Percentiles rank a stretch among this genome's conserved stretches.
Conservation (phyloP, 1,140 invertebrate species). For the Trichonephila inaurata region DNA sequence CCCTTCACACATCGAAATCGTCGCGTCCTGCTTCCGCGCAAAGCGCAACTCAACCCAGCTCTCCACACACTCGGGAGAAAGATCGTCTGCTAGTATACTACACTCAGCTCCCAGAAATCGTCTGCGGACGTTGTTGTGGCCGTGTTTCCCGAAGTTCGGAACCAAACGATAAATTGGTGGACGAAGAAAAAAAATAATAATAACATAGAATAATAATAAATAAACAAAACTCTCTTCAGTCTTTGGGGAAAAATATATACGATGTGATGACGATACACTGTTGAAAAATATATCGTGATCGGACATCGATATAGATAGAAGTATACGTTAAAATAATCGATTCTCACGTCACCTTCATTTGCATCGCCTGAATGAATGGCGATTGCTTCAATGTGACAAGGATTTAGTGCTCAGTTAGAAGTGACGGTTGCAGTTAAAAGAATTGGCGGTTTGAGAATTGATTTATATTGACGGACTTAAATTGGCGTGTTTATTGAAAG, state of each 20-base stretch:
- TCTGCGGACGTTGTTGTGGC: slow-evolving; percentile 32
- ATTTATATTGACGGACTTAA: slow-evolving; percentile 42
- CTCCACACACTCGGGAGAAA: slow-evolving; percentile 59
- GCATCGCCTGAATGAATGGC: slow-evolving; percentile 69
- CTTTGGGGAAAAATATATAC: background rate
- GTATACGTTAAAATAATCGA: slow-evolving; percentile 66
- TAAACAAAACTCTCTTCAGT: background rate
- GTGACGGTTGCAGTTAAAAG: slow-evolving; percentile 67
- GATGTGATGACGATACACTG: slow-evolving; percentile 47
- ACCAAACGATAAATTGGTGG: background rate
- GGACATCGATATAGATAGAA: slow-evolving; percentile 48
- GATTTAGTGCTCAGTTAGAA: slow-evolving; percentile 71
- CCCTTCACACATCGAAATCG: slow-evolving; percentile 69
- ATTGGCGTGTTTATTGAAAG: background rate
- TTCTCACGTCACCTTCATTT: slow-evolving; percentile 63
- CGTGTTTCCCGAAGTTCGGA: slow-evolving; percentile 18
- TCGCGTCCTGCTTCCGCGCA: slow-evolving; percentile 62
- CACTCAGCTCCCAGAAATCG: slow-evolving; percentile 16
- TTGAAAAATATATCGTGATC: slow-evolving; percentile 23
- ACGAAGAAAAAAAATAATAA: background rate
- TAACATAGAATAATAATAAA: background rate
- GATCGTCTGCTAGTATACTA: slow-evolving; percentile 62
- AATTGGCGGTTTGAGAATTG: slow-evolving; percentile 61
- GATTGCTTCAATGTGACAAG: slow-evolving; percentile 68
- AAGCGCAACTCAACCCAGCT: slow-evolving; percentile 65